phyloP scores from a whole-genome alignment of 2,797 vertebrate genomes.

The Bryconaethiops microstoma region DNA sequence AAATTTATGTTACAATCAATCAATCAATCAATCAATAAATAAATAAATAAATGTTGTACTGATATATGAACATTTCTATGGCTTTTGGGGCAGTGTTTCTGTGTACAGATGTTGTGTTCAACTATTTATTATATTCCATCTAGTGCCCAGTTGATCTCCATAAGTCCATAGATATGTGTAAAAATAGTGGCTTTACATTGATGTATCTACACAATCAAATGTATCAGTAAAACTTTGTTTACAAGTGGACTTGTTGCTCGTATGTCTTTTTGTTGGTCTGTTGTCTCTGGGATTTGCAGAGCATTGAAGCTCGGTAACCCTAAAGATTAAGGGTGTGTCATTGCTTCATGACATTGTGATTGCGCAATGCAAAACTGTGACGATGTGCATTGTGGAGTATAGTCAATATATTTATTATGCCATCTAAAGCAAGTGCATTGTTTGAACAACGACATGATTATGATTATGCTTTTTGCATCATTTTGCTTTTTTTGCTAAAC shows the following conservation, averaged over 20 bases:
- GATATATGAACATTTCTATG: conserved; percentile 97
- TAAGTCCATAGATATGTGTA: conserved; percentile 90
- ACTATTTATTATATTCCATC: conserved; percentile 99
- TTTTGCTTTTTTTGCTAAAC: neutral
- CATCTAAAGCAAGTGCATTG: neutral
- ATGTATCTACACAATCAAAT: conserved; percentile 94
- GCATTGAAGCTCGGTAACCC: neutral
- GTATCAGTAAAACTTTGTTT: conserved; percentile 98
- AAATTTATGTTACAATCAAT: conserved; percentile 63
- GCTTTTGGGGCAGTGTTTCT: conserved; percentile 89
- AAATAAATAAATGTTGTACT: conserved; percentile 92
- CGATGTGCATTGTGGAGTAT: neutral
- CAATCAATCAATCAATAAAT: no score
- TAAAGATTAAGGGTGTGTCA: neutral
- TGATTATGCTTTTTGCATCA: neutral
- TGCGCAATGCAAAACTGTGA: neutral
- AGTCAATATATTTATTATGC: neutral
- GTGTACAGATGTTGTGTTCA: conserved; percentile 98
- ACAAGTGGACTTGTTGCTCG: conserved; percentile 78
- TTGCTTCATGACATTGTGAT: neutral
- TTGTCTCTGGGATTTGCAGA: neutral
- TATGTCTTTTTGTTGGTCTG: conserved; percentile 33
- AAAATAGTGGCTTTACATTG: conserved; percentile 94
- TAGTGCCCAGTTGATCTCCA: conserved; percentile 88
- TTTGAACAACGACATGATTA: neutral